A percentile compares a stretch with the other conserved stretches of the same genome.
These are phyloP conservation scores for Porites rus DNA, from an alignment of 92 coral and sea anemone species.

Conservation along the genomic window DNA sequence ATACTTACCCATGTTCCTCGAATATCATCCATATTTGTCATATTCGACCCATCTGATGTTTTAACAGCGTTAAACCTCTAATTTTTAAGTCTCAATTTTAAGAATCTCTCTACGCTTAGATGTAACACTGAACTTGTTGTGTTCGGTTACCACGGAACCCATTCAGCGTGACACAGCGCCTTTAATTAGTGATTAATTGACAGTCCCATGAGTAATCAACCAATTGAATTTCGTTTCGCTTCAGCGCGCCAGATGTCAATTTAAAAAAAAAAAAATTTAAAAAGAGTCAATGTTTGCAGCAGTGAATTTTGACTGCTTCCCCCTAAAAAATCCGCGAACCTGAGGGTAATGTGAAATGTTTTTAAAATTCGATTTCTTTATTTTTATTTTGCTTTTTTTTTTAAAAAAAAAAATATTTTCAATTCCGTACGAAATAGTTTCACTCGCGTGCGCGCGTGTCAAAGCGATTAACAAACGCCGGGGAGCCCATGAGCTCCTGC, in stretches of 20 bases:
- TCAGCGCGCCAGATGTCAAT: constrained; percentile 16
- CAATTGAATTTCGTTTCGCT: constrained; percentile 38
- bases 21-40: constrained; percentile 45
- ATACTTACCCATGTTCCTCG: constrained; percentile 69
- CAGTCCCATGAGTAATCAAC: constrained; percentile 21
- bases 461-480: background rate
- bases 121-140: constrained; percentile 15
- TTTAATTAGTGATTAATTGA: constrained; percentile 12
- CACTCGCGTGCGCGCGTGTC: background rate
- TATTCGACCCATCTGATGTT: constrained; percentile 11
- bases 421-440: background rate
- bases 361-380: too few species aligned
- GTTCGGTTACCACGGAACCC: constrained; percentile 79
- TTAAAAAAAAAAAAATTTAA: too few species aligned
- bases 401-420: too few species aligned
- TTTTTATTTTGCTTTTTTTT: too few species aligned
- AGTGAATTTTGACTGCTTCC: background rate
- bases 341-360: too few species aligned
- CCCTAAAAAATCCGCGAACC: background rate
- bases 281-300: too few species aligned
- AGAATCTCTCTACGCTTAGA: background rate
- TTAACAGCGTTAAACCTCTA: background rate
- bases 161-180: background rate
- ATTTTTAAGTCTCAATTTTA: background rate
- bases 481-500: too few species aligned